Base-by-base conservation (phyloP, 2,888 invertebrate genomes). In the Macaria notata region DNA sequence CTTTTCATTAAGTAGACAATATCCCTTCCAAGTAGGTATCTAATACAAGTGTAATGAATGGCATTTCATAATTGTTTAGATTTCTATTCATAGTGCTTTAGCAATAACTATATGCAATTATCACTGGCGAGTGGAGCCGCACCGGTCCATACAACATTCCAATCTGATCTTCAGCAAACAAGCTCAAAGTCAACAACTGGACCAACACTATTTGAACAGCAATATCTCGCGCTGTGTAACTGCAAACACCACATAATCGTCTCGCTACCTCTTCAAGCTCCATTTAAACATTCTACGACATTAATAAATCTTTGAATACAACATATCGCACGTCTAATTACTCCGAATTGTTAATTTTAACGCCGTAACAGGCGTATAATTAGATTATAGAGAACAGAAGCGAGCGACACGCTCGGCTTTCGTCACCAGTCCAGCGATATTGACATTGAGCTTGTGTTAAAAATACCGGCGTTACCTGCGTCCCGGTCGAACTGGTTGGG, bases 401-500 rank as follows among this genome's bases (percentile, higher is more conserved):
- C 53, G 65, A 64, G 64, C 64, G 62, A 66, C 66, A 65, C 62
- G 72, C 64, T 64, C 62, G 69, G 63, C 63, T 60, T 59, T 68
- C 73, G 73, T 74, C 75, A 71, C 67, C 67, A 72, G 77, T 83
- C 78, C 81, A 84, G 80, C 83, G 88, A 64, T 90, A 90, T 89
- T 90, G 91, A 91, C 91, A 91, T 90, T 91, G 91, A 88, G 89
- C 86, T 86, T 83, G 83, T 80, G 87, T 82, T 90, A 91, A 80
- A 90, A 90, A 90, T 90, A 90, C 88, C 88, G 79, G 81, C 82
- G 70, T 88, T 90, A 95, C 95, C 94, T 88, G 94, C 92, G 70
- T 92, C 92, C 84, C 93, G 93, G 88, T 95, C 94, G 76, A 92
- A 88, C 76, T 92, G 85, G 84, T 93, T 93, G 56, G 94, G 93